Percentiles rank a stretch among this genome's conserved stretches.
phyloP scores from a whole-genome alignment of 2,888 invertebrate species.

The Amiota communis region DNA sequence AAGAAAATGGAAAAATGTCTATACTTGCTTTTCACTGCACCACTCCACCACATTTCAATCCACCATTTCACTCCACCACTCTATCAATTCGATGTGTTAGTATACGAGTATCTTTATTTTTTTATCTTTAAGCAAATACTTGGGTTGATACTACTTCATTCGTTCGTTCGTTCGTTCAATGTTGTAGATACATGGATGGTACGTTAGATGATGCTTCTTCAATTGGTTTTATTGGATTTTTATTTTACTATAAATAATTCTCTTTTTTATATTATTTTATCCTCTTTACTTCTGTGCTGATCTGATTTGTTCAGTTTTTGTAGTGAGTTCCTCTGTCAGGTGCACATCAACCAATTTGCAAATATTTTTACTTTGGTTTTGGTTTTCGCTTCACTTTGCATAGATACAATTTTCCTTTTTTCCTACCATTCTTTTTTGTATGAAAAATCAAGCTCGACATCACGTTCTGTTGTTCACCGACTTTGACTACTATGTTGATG shows the following conservation, averaged over 20 bases:
- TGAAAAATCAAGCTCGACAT: background rate
- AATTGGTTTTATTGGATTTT: background rate
- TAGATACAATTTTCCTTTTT: background rate
- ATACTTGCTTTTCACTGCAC: slow-evolving; percentile 22
- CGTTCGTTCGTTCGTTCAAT: slow-evolving; percentile 45
- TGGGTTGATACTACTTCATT: slow-evolving; percentile 21
- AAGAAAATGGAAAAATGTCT: slow-evolving; percentile 17
- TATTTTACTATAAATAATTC: background rate
- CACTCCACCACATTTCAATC: no score
- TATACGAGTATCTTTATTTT: no score
- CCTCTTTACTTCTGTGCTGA: background rate
- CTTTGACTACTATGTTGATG: no score
- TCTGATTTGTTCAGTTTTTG: background rate
- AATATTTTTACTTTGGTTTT: slow-evolving; percentile 68
- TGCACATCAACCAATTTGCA: slow-evolving; percentile 68
- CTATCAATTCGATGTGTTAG: no score
- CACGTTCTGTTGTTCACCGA: slow-evolving; percentile 12
- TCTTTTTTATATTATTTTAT: background rate
- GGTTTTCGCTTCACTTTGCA: slow-evolving; percentile 43
- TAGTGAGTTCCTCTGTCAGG: slow-evolving; percentile 57
- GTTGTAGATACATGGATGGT: no score
- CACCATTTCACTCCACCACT: no score
- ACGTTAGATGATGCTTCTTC: slow-evolving; percentile 40
- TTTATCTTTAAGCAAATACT: slow-evolving; percentile 6
- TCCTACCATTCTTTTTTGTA: background rate